Base-by-base conservation (phyloP, 2,888 invertebrate genomes). In the Galerucella calmariensis region DNA sequence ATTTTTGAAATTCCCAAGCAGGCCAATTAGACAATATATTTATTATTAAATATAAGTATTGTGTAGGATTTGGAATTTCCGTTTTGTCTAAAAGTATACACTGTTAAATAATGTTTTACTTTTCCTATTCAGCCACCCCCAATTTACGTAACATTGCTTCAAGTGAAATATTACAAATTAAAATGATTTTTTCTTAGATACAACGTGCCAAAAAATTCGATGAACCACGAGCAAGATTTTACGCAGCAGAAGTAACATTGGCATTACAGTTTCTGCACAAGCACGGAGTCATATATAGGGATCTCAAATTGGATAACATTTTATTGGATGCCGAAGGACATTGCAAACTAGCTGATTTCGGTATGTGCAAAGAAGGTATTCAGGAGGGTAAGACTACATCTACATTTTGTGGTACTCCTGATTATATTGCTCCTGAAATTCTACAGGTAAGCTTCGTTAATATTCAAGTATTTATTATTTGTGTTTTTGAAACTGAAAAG, bases 381-480 rank as follows among this genome's bases (percentile, higher is more conserved):
- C 86, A 91, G 68, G 96, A 96, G 80, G 97, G 96, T 41, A 91
- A 92, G 71, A 94, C 97, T 35, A 98, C 98, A 8, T 95, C 97
- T 59, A 99, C 99, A 0, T 99, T 99, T 89, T 99, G 99, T 88
- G 99, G 99, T n/a, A 99, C 98, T 58, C 98, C 98, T 1, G 99
- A 99, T 88, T 99, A 99, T 88, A 99, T 99, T 81, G 99, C 99
- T 53, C 99, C 99, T 3, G 98, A 98, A 79, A 87, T 87, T 72
- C 81, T 88, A 69, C 87, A 87, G 81, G 85, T 84, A 78, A 75
- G 67, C 58, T 14, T 51, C 44, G 14, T 71, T 10, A 61, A 24
- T 20, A 35, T 14, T 20, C 35, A 9, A 35, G 61, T 5, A 61
- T 61, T 61, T 67, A 2, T 35, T 35, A 35, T 5, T 35, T 35